Evolutionary conservation across 2,797 vertebrate genomes (phyloP).

Genomic region (Mareca strepera): DNA sequence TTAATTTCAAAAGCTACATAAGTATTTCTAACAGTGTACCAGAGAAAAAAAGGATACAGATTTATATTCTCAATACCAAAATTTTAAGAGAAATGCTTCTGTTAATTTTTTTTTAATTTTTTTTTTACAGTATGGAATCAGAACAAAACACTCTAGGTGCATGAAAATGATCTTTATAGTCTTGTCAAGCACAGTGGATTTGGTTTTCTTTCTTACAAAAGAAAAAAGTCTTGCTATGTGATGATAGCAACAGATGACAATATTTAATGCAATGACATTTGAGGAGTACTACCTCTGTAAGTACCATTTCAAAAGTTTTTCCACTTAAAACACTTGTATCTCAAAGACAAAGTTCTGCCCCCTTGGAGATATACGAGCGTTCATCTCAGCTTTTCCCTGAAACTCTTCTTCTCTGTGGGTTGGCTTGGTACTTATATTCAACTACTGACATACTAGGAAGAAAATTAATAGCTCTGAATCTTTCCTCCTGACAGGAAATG

Average conservation of each 20-base stretch:
- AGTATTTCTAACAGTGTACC: background rate
- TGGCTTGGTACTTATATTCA: background rate
- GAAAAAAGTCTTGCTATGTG: background rate
- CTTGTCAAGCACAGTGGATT: background rate
- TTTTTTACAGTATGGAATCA: background rate
- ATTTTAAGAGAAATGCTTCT: background rate
- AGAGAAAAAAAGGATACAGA: background rate
- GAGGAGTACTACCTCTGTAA: background rate
- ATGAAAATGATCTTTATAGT: background rate
- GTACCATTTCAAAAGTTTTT: conserved; percentile 24
- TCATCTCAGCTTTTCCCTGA: background rate
- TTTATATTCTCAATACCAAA: background rate
- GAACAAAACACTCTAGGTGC: background rate
- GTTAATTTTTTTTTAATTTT: background rate
- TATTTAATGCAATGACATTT: background rate
- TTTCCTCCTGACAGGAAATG: background rate
- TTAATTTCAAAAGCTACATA: background rate
- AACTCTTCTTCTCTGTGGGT: background rate
- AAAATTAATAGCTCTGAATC: background rate
- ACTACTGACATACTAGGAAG: background rate
- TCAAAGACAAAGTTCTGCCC: background rate
- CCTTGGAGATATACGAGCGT: background rate
- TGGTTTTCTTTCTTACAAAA: background rate
- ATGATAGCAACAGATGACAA: background rate
- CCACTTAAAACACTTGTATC: background rate